These are phyloP conservation scores for Pteria penguin DNA, from an alignment of 2,888 invertebrate genomes.

Conservation along the genomic window DNA sequence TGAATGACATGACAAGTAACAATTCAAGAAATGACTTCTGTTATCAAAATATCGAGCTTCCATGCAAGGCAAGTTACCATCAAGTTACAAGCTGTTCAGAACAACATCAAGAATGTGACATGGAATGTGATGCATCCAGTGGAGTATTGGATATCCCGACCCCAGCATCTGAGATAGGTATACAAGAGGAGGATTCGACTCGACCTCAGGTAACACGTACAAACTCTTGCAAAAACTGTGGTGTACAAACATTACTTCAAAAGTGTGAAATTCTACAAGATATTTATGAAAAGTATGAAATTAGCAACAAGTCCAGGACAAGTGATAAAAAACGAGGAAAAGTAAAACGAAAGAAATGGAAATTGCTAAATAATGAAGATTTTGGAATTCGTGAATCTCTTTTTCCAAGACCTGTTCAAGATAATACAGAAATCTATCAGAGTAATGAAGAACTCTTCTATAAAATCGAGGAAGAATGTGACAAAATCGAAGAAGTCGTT, in stretches of 20 bases:
- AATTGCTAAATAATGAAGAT: constrained; percentile 46
- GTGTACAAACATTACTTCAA: background rate
- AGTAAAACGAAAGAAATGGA: constrained; percentile 68
- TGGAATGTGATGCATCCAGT: too few relatives aligned
- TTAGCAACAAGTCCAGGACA: background rate
- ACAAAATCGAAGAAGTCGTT: constrained; percentile 40
- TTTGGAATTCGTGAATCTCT: constrained; percentile 64
- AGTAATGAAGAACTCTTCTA: constrained; percentile 47
- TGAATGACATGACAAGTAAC: too few relatives aligned
- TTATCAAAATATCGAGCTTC: too few relatives aligned
- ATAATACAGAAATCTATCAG: constrained; percentile 33
- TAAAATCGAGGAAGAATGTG: constrained; percentile 46
- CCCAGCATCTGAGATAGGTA: too few relatives aligned
- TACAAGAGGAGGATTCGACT: too few relatives aligned
- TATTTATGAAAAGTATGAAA: constrained; percentile 29
- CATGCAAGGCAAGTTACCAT: too few relatives aligned
- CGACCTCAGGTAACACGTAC: too few relatives aligned
- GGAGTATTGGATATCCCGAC: too few relatives aligned
- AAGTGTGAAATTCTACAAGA: constrained; percentile 6
- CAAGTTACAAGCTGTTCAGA: too few relatives aligned
- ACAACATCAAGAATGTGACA: too few relatives aligned
- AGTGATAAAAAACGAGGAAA: constrained; percentile 19
- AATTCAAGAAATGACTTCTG: too few relatives aligned
- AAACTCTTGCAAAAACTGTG: too few relatives aligned
- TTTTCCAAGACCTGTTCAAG: constrained; percentile 55